Percentiles rank a stretch among this genome's conserved stretches.
phyloP scores from a whole-genome alignment of 2,797 vertebrate species.

The Channallabes apus region DNA sequence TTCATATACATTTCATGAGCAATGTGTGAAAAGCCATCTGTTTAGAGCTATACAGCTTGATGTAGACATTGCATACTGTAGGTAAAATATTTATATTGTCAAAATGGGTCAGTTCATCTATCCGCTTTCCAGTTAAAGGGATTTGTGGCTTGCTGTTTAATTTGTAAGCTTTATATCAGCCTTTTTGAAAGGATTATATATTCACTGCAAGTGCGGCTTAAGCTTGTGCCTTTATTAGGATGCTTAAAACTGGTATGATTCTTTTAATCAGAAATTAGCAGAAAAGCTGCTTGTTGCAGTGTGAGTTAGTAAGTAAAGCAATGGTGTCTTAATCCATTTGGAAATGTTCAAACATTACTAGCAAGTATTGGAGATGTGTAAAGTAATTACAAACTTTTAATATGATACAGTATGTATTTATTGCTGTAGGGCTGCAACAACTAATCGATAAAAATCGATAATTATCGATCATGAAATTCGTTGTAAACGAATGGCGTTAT shows the following conservation, averaged over 20 bases:
- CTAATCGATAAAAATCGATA: too few relatives aligned
- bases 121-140: slow-evolving; percentile 4
- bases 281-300: not conserved
- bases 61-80: not conserved
- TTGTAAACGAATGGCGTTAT: too few relatives aligned
- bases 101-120: slow-evolving; percentile 31
- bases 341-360: not conserved
- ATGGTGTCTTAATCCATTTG: not conserved
- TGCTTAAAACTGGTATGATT: too few relatives aligned
- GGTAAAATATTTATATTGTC: slow-evolving; percentile 28
- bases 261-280: not conserved
- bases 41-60: not conserved
- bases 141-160: slow-evolving; percentile 28
- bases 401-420: too few relatives aligned
- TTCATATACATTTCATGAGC: slow-evolving; percentile 33
- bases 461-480: too few relatives aligned
- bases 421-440: too few relatives aligned
- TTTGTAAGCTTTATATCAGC: slow-evolving; percentile 13
- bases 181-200: slow-evolving; percentile 13
- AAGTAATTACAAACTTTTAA: too few relatives aligned
- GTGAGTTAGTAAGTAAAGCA: not conserved
- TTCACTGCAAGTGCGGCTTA: not conserved
- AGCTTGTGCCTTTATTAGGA: not conserved
- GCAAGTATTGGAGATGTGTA: too few relatives aligned
- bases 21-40: not conserved